phyloP scores from a whole-genome alignment of 2,888 invertebrate genomes.

The Protonemura montana region DNA sequence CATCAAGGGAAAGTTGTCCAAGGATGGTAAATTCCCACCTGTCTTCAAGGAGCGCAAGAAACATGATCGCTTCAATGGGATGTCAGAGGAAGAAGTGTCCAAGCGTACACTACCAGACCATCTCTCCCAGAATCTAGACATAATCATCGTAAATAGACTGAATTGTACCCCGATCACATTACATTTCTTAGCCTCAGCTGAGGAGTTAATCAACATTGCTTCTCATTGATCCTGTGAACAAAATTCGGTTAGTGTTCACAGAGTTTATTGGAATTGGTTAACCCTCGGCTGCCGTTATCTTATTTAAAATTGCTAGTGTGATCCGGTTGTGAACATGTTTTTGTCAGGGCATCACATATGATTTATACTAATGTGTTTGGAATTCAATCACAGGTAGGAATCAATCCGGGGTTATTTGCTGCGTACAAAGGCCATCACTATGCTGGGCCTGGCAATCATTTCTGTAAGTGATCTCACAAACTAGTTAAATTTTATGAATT shows the following conservation, averaged over 20 bases:
- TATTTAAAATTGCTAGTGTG: not conserved
- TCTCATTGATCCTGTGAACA: not conserved
- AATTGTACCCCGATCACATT: not conserved
- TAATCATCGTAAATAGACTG: slow-evolving; percentile 90
- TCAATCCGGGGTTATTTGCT: slow-evolving; percentile 96
- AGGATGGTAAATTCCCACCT: slow-evolving; percentile 54
- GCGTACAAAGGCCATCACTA: slow-evolving; percentile 99
- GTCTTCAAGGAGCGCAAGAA: slow-evolving; percentile 87
- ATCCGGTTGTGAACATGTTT: not conserved
- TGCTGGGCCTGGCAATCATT: slow-evolving; percentile 98
- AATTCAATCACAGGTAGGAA: slow-evolving; percentile 81
- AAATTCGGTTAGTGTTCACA: not conserved
- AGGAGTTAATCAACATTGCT: slow-evolving; percentile 12
- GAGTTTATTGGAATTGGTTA: not conserved
- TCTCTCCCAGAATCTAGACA: slow-evolving; percentile 91
- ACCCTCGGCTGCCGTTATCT: not conserved
- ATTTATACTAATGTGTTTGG: slow-evolving; percentile 38
- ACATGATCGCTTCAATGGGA: slow-evolving; percentile 93
- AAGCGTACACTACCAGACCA: slow-evolving; percentile 95
- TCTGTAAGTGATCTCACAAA: slow-evolving; percentile 73
- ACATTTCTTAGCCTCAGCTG: slow-evolving; percentile 7
- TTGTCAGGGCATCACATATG: not conserved
- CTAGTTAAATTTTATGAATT: not conserved
- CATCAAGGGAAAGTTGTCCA: slow-evolving; percentile 56
- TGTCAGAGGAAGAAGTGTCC: slow-evolving; percentile 96